Base-by-base conservation (phyloP, 2,888 invertebrate species). In the Eupeodes luniger region DNA sequence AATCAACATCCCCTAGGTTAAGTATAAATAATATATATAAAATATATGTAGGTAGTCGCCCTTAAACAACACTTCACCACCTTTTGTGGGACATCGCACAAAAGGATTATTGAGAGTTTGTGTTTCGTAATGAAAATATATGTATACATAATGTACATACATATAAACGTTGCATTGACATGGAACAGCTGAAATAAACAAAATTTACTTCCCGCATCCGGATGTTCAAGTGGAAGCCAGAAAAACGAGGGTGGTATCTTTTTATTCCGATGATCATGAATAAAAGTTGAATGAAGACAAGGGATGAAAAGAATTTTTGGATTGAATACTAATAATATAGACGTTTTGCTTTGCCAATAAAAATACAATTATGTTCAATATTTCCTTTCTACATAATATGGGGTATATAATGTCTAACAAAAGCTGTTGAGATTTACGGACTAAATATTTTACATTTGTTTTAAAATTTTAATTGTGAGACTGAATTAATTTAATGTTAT, bases 171-270 rank as follows among this genome's bases (percentile, higher is more conserved):
- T 7, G 57, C 27, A 27, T 59, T 36, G 11, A 34, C 1, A 34
- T 59, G 27, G 14, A 61, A 40, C 61, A 61, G 59, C 34, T 36
- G 34, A 34, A 34, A 14, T 9, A 34, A n/a, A 59, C 14, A 61
- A 36, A 7, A n/a, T 59, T 4, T 40, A 36, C 61, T 14, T n/a
- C 10, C 5, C 3, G n/a, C n/a, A 40, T 36, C 10, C n/a, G n/a
- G 4, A 61, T 36, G 36, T 7, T 61, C 4, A 61, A 36, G 61
- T 61, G 61, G 36, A 61, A 61, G 36, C 61, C 61, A 36, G 9
- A 61, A 4, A 61, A 61, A n/a, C n/a, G 36, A 61, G 61, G 61
- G 61, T 61, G 36, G 61, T 14, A 0, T 59, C n/a, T n/a, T 36
- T 67, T 49, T 19, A 19, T 19, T 19, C 19, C 19, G 27, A 9